phyloP scores from a whole-genome alignment of 1,140 invertebrate species.

The Papilio dardanus region DNA sequence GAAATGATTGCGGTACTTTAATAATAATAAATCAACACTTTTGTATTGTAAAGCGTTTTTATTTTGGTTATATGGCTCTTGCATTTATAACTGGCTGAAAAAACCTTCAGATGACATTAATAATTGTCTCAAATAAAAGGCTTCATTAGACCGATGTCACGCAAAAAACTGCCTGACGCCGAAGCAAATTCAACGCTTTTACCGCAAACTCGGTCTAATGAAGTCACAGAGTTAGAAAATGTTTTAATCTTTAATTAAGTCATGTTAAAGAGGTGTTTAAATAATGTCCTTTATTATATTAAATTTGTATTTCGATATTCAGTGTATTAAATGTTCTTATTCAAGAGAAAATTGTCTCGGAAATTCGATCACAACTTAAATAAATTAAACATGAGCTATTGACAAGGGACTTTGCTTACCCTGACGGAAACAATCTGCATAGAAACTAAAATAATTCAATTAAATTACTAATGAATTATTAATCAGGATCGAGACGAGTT shows the following conservation, averaged over 20 bases:
- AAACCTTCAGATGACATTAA: too few species aligned
- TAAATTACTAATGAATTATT: conserved; percentile 34
- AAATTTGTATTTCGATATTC: neutral
- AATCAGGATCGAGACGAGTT: conserved; percentile 30
- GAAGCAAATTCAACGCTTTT: too few species aligned
- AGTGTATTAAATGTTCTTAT: neutral
- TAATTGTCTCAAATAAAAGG: too few species aligned
- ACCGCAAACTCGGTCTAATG: too few species aligned
- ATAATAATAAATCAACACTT: neutral
- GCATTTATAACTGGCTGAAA: too few species aligned
- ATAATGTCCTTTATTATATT: neutral
- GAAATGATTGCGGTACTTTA: neutral
- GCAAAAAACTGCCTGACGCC: too few species aligned
- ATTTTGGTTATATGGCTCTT: too few species aligned
- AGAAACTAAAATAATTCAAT: conserved; percentile 33
- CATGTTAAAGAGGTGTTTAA: neutral
- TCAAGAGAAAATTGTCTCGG: neutral
- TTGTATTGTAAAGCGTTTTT: neutral
- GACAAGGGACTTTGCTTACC: conserved; percentile 15
- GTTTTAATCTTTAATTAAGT: neutral
- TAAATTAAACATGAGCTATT: conserved; percentile 24
- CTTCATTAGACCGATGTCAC: too few species aligned
- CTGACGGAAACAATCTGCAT: conserved; percentile 28
- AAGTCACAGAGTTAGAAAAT: too few species aligned
- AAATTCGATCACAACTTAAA: conserved; percentile 1